Conservation (phyloP, 2,888 invertebrate species). For the Automeris io region DNA sequence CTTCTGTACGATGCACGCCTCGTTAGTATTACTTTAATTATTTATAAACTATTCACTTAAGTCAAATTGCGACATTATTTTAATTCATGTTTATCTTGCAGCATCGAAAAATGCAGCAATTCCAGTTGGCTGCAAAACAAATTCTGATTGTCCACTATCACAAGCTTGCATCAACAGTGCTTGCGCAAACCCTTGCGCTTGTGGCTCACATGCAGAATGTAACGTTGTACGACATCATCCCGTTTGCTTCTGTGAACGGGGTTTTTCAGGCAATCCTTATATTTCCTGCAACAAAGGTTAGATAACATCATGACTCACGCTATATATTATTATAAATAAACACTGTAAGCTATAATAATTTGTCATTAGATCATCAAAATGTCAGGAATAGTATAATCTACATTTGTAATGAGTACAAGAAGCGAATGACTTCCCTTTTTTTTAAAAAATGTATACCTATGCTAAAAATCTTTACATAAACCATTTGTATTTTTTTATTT, state of each 20-base stretch:
- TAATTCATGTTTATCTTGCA: slow-evolving; percentile 35
- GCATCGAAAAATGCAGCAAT: slow-evolving; percentile 77
- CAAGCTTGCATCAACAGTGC: slow-evolving; percentile 89
- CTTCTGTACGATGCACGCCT: slow-evolving; percentile 83
- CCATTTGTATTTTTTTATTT: too few species aligned
- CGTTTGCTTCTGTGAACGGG: slow-evolving; percentile 87
- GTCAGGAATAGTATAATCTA: too few species aligned
- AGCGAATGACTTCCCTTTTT: too few species aligned
- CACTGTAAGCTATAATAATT: too few species aligned
- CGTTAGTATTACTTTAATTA: slow-evolving; percentile 76
- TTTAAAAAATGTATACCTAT: too few species aligned
- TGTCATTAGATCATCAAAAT: too few species aligned
- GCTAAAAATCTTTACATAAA: too few species aligned
- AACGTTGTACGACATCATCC: slow-evolving; percentile 89
- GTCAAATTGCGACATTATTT: background rate
- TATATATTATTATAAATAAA: too few species aligned
- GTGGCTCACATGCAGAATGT: slow-evolving; percentile 90
- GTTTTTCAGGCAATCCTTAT: slow-evolving; percentile 91
- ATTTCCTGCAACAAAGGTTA: slow-evolving; percentile 85
- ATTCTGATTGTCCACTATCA: slow-evolving; percentile 87
- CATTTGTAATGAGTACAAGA: too few species aligned
- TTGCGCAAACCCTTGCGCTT: slow-evolving; percentile 90
- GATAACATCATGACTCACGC: too few species aligned
- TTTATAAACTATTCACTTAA: background rate
- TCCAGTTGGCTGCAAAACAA: slow-evolving; percentile 82